Evolutionary conservation across 1,140 invertebrate genomes (phyloP).

Genomic region (Caerostris darwini): DNA sequence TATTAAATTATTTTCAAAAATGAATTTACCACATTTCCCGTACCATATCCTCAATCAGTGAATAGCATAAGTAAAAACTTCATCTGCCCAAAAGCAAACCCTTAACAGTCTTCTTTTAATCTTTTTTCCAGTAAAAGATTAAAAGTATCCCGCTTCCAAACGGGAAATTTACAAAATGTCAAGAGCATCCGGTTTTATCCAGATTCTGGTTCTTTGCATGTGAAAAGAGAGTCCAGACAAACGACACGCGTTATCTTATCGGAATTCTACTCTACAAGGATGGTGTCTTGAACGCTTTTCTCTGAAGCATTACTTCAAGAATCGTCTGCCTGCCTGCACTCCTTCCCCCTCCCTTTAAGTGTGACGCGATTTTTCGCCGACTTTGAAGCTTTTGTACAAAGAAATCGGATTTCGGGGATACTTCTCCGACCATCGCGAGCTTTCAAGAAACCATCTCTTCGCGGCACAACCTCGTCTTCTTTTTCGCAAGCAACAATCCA

Average conservation of each 20-base stretch:
- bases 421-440: background rate
- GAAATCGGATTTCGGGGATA: slow-evolving; percentile 24
- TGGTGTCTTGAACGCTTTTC: background rate
- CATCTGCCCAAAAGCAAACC: too few species aligned
- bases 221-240: background rate
- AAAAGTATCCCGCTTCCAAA: background rate
- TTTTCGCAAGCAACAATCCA: too few species aligned
- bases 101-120: too few species aligned
- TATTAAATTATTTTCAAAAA: too few species aligned
- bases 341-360: background rate
- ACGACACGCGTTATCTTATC: slow-evolving; percentile 20
- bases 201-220: background rate
- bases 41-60: too few species aligned
- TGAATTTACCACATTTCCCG: too few species aligned
- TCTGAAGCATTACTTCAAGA: background rate
- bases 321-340: background rate
- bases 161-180: background rate
- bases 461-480: background rate
- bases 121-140: slow-evolving; percentile 22
- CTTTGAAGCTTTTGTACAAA: background rate
- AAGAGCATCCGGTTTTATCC: background rate
- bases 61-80: too few species aligned
- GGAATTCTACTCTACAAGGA: background rate
- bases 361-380: slow-evolving; percentile 3
- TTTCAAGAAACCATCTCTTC: background rate